phyloP scores from a whole-genome alignment of 2,888 invertebrate species.

The Seira musarum region DNA sequence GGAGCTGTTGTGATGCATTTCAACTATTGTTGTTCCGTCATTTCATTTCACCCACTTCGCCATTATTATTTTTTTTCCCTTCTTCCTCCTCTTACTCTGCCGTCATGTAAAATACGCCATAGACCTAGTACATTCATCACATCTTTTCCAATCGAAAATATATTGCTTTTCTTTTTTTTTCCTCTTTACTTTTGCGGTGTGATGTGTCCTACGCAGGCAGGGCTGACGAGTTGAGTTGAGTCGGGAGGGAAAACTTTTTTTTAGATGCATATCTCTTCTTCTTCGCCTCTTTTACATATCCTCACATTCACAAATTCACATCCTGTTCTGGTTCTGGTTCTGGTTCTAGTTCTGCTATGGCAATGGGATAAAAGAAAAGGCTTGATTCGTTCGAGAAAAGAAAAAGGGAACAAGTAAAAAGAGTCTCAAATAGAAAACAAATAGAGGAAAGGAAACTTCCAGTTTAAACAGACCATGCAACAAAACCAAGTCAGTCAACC shows the following conservation, averaged over 20 bases:
- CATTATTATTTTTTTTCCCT: slow-evolving; percentile 6
- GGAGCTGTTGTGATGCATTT: slow-evolving; percentile 33
- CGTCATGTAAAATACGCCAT: neutral
- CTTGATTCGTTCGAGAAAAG: too few relatives aligned
- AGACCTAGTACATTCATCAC: slow-evolving; percentile 11
- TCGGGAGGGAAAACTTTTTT: neutral
- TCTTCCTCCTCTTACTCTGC: slow-evolving; percentile 13
- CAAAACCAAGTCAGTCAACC: slow-evolving; percentile 54
- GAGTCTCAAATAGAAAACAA: slow-evolving; percentile 55
- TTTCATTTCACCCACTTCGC: slow-evolving; percentile 40
- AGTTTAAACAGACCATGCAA: slow-evolving; percentile 53
- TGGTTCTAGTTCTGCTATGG: neutral
- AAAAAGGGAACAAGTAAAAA: too few relatives aligned
- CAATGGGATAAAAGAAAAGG: too few relatives aligned
- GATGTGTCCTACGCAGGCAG: too few relatives aligned
- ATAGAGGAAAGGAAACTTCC: slow-evolving; percentile 57
- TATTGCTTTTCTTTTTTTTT: slow-evolving; percentile 7
- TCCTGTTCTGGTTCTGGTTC: slow-evolving; percentile 19
- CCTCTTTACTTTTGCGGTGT: too few relatives aligned
- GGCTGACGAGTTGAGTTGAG: neutral
- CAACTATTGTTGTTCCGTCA: slow-evolving; percentile 48
- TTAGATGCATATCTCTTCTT: slow-evolving; percentile 36
- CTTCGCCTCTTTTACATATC: neutral
- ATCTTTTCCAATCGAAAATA: slow-evolving; percentile 35
- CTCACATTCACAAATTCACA: too few relatives aligned